phyloP scores from a whole-genome alignment of 2,113 vertebrate species.

The Tor tambroides region DNA sequence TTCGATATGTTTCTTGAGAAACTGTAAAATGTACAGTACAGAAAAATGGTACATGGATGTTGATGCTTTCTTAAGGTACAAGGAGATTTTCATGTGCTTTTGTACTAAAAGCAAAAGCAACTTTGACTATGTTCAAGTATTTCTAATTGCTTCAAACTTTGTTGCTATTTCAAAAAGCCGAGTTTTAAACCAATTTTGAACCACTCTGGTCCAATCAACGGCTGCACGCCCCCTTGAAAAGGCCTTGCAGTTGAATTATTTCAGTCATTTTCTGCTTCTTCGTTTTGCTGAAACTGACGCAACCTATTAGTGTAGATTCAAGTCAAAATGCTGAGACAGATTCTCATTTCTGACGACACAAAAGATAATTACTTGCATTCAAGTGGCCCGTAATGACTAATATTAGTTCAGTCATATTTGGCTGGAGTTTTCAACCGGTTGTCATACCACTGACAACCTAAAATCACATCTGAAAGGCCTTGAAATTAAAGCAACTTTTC shows the following conservation, averaged over 20 bases:
- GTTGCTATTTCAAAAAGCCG: not conserved
- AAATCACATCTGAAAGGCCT: slow-evolving; percentile 2
- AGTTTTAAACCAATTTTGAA: slow-evolving; percentile 2
- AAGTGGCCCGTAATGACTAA: not conserved
- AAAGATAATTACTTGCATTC: not conserved
- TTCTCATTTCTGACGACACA: slow-evolving; percentile 11
- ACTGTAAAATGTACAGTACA: not conserved
- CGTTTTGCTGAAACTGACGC: not conserved
- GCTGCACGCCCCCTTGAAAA: not conserved
- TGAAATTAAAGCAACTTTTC: not conserved
- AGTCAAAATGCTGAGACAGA: slow-evolving; percentile 7
- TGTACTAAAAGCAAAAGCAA: not conserved
- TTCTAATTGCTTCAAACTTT: not conserved
- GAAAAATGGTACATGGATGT: not conserved
- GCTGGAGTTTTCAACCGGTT: not conserved
- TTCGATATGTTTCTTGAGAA: not conserved
- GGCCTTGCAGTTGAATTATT: not conserved
- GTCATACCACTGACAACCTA: slow-evolving; percentile 6
- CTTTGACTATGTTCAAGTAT: not conserved
- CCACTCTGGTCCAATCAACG: not conserved
- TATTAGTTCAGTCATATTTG: not conserved
- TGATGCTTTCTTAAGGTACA: not conserved
- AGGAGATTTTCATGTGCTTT: not conserved
- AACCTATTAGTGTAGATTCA: not conserved
- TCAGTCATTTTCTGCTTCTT: not conserved